phyloP scores from a whole-genome alignment of 2,888 invertebrate species.

The Megamerina dolium region DNA sequence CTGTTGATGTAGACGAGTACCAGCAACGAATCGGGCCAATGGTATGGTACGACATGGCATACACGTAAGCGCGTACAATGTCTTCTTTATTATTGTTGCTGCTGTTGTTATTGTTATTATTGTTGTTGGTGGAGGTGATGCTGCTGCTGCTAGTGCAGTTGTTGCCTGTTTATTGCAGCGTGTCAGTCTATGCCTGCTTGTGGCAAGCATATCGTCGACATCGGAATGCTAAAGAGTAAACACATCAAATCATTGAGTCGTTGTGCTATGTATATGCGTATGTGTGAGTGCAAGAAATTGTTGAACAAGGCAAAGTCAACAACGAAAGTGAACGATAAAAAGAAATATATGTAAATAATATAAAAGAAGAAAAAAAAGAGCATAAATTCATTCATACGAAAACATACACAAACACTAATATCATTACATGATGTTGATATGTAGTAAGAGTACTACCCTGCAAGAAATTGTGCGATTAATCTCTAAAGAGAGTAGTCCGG shows the following conservation, averaged over 20 bases:
- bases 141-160: conserved; percentile 2
- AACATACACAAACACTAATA: no score
- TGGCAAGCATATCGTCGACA: conserved; percentile 14
- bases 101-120: conserved; percentile 2
- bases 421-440: no score
- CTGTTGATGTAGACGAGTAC: conserved; percentile 8
- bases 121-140: conserved; percentile 6
- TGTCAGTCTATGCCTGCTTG: no score
- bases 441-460: no score
- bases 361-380: conserved; percentile 23
- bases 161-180: neutral
- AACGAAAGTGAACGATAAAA: conserved; percentile 25
- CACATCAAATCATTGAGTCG: conserved; percentile 16
- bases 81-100: neutral
- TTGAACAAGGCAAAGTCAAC: conserved; percentile 11
- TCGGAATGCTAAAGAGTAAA: conserved; percentile 23
- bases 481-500: no score
- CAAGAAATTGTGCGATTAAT: no score
- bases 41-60: neutral
- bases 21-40: conserved; percentile 5
- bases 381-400: conserved; percentile 33
- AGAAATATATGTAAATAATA: neutral
- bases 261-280: no score
- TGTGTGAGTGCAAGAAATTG: conserved; percentile 17
- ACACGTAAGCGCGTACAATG: no score